Conservation (phyloP, 2,113 vertebrate genomes). For the Pithys albifrons region DNA sequence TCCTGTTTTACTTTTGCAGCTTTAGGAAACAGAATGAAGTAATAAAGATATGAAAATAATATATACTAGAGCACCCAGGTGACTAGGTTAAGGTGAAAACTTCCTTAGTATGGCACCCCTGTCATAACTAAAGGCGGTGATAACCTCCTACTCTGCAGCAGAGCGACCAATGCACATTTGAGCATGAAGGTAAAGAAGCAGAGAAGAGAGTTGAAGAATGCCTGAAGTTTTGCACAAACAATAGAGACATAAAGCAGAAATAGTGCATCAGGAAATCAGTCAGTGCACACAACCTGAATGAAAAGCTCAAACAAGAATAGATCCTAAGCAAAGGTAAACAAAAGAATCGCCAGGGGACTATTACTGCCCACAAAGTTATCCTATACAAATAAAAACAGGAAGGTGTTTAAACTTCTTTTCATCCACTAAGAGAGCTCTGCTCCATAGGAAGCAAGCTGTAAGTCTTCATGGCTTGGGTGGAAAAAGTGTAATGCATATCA, state of each 20-base stretch:
- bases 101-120: neutral
- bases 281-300: neutral
- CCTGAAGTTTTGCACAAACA: neutral
- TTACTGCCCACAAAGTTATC: neutral
- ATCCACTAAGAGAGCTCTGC: neutral
- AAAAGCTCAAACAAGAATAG: neutral
- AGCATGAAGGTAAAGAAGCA: neutral
- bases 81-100: neutral
- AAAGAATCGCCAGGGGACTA: neutral
- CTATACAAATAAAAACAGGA: neutral
- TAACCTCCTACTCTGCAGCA: neutral
- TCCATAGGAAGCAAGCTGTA: neutral
- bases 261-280: neutral
- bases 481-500: neutral
- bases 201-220: neutral
- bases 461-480: neutral
- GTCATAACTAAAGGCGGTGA: neutral
- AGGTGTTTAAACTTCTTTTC: neutral
- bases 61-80: neutral
- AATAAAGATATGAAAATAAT: neutral
- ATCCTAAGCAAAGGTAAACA: slow-evolving; percentile 8
- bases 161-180: neutral
- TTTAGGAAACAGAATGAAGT: neutral
- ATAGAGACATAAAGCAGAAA: neutral
- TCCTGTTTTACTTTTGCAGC: neutral